These are phyloP conservation scores for Tinea pellionella DNA, from an alignment of 2,888 invertebrate species.

Conservation along the genomic window DNA sequence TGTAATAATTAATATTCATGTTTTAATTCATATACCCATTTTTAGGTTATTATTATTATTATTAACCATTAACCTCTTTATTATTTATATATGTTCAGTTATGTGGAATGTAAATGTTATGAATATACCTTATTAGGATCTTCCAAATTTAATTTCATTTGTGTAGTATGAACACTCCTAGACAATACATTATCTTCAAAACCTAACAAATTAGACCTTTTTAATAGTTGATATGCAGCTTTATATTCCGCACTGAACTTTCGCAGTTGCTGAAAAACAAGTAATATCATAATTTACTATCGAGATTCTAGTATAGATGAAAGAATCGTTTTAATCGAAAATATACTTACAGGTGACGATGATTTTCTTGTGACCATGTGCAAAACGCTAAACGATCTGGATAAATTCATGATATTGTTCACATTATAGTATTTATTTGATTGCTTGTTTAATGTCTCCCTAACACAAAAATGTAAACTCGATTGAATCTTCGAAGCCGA, in stretches of 20 bases:
- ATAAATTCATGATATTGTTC: conserved; percentile 34
- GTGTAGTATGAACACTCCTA: conserved; percentile 37
- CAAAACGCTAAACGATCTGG: conserved; percentile 43
- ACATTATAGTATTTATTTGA: conserved; percentile 33
- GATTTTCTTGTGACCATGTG: conserved; percentile 42
- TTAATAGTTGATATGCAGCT: conserved; percentile 63
- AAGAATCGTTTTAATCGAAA: neutral
- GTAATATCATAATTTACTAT: neutral
- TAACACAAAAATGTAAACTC: conserved; percentile 31
- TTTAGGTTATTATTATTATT: too few relatives aligned
- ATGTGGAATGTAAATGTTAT: too few relatives aligned
- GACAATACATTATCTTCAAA: conserved; percentile 23
- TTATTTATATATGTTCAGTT: conserved; percentile 15
- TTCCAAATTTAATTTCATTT: conserved; percentile 26
- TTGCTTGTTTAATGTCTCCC: conserved; percentile 30
- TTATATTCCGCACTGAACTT: conserved; percentile 64
- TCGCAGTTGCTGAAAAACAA: conserved; percentile 31
- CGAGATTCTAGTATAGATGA: neutral
- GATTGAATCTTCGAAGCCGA: conserved; percentile 44
- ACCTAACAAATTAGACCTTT: conserved; percentile 58
- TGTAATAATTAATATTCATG: too few relatives aligned
- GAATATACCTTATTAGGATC: conserved; percentile 36
- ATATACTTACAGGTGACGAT: conserved; percentile 39
- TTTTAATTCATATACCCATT: too few relatives aligned
- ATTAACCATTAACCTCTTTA: neutral